These are phyloP conservation scores for Notechis scutatus DNA, from an alignment of 2,113 vertebrate genomes.

Conservation along the genomic window DNA sequence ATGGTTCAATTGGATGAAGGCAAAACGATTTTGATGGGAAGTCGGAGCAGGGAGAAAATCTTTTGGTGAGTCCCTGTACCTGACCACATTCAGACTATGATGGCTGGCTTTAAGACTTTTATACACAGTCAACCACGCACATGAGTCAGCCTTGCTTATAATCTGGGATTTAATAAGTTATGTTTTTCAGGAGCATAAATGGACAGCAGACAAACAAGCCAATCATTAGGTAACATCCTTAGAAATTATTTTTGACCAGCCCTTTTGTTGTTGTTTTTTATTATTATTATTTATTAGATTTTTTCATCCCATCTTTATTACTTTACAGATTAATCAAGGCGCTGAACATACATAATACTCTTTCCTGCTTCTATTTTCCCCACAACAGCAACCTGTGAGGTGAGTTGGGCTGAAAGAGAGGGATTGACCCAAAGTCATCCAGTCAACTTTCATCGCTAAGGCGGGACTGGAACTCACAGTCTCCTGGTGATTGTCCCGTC, in stretches of 20 bases:
- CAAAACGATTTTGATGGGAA: background rate
- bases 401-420: background rate
- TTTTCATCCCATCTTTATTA: too few relatives aligned
- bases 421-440: too few relatives aligned
- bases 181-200: background rate
- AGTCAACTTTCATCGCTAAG: too few relatives aligned
- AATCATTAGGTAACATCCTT: background rate
- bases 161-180: background rate
- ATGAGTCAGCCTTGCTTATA: background rate
- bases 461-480: too few relatives aligned
- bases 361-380: too few relatives aligned
- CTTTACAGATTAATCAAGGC: too few relatives aligned
- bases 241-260: background rate
- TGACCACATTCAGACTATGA: background rate
- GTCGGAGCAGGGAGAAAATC: background rate
- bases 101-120: background rate
- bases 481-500: too few relatives aligned
- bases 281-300: background rate
- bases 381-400: background rate
- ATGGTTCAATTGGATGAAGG: background rate
- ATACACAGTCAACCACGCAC: too few relatives aligned
- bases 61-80: background rate
- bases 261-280: background rate
- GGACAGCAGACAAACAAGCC: background rate
- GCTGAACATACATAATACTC: too few relatives aligned